Conservation (phyloP, 2,888 invertebrate genomes). For the Eurois occulta region DNA sequence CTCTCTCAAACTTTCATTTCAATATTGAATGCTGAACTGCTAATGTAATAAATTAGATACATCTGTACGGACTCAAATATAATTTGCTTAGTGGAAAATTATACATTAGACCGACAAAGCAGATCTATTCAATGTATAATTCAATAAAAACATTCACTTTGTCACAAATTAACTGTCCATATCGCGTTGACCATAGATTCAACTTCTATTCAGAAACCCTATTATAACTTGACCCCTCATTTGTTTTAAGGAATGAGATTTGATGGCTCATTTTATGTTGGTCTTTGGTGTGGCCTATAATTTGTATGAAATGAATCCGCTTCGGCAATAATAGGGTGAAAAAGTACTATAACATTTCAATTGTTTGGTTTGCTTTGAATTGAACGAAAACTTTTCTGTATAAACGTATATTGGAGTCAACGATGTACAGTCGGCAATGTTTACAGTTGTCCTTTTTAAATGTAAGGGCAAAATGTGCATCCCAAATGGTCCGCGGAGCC, state of each 20-base stretch:
- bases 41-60: not conserved
- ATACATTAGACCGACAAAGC: slow-evolving; percentile 47
- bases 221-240: slow-evolving; percentile 36
- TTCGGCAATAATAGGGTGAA: slow-evolving; percentile 52
- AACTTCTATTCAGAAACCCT: slow-evolving; percentile 35
- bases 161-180: slow-evolving; percentile 68
- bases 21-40: not conserved
- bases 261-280: slow-evolving; percentile 33
- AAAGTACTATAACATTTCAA: slow-evolving; percentile 30
- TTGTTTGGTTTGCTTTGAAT: slow-evolving; percentile 17
- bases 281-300: slow-evolving; percentile 54
- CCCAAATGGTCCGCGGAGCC: too few species aligned
- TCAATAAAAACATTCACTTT: slow-evolving; percentile 59
- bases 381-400: not conserved
- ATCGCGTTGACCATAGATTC: slow-evolving; percentile 35
- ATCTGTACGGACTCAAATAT: not conserved
- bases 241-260: slow-evolving; percentile 2
- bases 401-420: not conserved
- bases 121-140: slow-evolving; percentile 46
- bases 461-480: not conserved
- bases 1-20: not conserved
- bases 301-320: slow-evolving; percentile 63
- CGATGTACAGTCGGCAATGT: not conserved
- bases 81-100: slow-evolving; percentile 30
- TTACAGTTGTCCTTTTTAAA: not conserved